A percentile compares a stretch with the other conserved stretches of the same genome.
These are phyloP conservation scores for Drosophila tanythrix DNA, from an alignment of 2,888 invertebrate species.

Conservation along the genomic window DNA sequence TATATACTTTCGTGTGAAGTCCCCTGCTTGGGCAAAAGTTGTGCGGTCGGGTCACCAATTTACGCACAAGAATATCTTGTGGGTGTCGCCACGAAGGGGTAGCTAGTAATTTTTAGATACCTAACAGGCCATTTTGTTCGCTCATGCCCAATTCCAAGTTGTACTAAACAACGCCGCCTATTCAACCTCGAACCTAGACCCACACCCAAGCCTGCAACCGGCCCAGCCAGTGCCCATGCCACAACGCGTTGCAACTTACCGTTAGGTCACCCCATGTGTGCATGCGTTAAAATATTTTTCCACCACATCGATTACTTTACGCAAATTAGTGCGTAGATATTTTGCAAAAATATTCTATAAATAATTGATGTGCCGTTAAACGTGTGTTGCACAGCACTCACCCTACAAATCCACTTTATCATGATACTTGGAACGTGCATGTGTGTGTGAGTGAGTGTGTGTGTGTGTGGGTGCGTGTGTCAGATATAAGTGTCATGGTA, in stretches of 20 bases:
- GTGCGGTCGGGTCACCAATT: slow-evolving; percentile 55
- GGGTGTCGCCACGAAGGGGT: slow-evolving; percentile 29
- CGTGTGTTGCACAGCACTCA: slow-evolving; percentile 24
- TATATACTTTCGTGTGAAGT: slow-evolving; percentile 63
- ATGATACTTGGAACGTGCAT: neutral
- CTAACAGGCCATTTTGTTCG: slow-evolving; percentile 46
- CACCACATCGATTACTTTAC: slow-evolving; percentile 82
- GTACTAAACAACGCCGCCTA: slow-evolving; percentile 2
- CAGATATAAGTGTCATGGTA: neutral
- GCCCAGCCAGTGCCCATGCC: neutral
- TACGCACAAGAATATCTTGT: slow-evolving; percentile 67
- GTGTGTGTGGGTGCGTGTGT: slow-evolving; percentile 4
- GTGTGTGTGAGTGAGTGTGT: neutral
- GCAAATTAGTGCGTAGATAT: slow-evolving; percentile 81
- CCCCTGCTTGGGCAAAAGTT: slow-evolving; percentile 3
- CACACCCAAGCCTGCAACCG: neutral
- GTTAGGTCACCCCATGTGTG: slow-evolving; percentile 61
- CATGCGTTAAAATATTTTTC: slow-evolving; percentile 77
- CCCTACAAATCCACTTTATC: slow-evolving; percentile 10
- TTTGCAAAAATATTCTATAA: slow-evolving; percentile 81
- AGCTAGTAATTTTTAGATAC: slow-evolving; percentile 69
- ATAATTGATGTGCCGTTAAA: slow-evolving; percentile 73
- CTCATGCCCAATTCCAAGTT: slow-evolving; percentile 27
- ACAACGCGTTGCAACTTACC: slow-evolving; percentile 19
- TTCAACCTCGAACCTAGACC: neutral